Conservation (phyloP, 1,140 invertebrate genomes). For the Drepana arcuata region DNA sequence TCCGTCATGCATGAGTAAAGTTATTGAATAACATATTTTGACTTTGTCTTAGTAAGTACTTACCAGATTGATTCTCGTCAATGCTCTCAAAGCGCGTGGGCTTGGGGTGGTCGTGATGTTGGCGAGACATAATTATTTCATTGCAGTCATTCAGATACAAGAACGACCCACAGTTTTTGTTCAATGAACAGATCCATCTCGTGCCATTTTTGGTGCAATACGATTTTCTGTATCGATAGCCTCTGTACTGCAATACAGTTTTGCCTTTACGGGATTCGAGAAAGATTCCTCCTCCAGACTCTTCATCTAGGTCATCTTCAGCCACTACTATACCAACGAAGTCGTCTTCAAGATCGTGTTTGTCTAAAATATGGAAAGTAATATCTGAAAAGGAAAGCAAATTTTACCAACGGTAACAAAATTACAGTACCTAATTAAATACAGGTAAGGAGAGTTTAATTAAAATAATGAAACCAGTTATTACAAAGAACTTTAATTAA, state of each 20-base stretch:
- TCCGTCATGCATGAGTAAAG: no score
- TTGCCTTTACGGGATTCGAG: constrained; percentile 34
- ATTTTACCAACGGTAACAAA: no score
- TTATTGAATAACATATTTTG: not conserved
- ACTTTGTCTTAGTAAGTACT: constrained; percentile 4
- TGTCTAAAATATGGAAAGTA: no score
- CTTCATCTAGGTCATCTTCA: no score
- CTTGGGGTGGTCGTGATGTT: constrained; percentile 23
- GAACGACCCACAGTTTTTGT: constrained; percentile 31
- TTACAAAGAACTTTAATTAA: no score
- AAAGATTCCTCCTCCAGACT: no score
- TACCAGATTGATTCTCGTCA: constrained; percentile 23
- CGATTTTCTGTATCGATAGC: constrained; percentile 33
- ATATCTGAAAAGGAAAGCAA: no score
- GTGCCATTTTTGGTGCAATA: constrained; percentile 30
- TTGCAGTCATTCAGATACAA: constrained; percentile 34
- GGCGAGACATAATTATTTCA: constrained; percentile 34
- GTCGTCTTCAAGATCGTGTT: no score
- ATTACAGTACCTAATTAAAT: no score
- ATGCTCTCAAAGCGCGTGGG: constrained; percentile 6
- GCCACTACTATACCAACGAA: no score
- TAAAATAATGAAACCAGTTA: no score
- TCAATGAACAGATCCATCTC: constrained; percentile 37
- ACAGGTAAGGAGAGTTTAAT: no score
- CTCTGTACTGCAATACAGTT: constrained; percentile 36